Evolutionary conservation across 2,113 vertebrate genomes (phyloP).

Genomic region (Cyprinodon tularosa): DNA sequence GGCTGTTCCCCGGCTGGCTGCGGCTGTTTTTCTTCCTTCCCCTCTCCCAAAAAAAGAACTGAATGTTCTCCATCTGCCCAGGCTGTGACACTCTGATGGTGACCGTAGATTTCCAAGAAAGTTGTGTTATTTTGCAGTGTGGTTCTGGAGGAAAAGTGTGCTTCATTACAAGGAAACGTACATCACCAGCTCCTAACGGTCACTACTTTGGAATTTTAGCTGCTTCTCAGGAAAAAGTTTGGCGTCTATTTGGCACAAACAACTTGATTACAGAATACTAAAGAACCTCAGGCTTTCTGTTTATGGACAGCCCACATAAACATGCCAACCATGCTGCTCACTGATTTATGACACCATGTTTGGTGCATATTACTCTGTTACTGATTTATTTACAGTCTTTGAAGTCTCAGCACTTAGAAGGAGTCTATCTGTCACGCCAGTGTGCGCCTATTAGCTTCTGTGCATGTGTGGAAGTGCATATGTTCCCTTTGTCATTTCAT

Average conservation of each 20-base stretch:
- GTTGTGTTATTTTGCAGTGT: constrained; percentile 32
- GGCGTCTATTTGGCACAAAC: constrained; percentile 28
- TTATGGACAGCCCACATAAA: constrained; percentile 67
- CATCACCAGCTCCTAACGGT: constrained; percentile 29
- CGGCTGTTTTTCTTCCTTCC: constrained; percentile 50
- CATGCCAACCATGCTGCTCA: constrained; percentile 45
- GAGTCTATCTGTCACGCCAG: constrained; percentile 53
- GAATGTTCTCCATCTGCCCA: constrained; percentile 64
- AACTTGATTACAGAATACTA: constrained; percentile 60
- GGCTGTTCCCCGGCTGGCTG: constrained; percentile 35
- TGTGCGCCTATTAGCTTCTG: constrained; percentile 18
- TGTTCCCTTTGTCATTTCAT: constrained; percentile 18
- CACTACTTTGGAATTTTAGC: constrained; percentile 55
- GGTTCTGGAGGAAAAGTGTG: constrained; percentile 33
- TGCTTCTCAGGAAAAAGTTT: constrained; percentile 34
- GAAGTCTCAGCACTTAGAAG: constrained; percentile 50
- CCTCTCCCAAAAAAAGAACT: constrained; percentile 56
- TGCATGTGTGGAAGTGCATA: constrained; percentile 16
- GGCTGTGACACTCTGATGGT: constrained; percentile 48
- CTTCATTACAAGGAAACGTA: constrained; percentile 22
- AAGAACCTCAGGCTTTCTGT: constrained; percentile 57
- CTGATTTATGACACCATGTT: constrained; percentile 57
- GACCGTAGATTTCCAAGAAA: constrained; percentile 56
- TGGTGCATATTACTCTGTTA: constrained; percentile 43
- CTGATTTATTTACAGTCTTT: constrained; percentile 66